Evolutionary conservation across 2,797 vertebrate species (phyloP), one percentile per base, ranked within the genome.

Genomic region (Hippoglossus hippoglossus): DNA sequence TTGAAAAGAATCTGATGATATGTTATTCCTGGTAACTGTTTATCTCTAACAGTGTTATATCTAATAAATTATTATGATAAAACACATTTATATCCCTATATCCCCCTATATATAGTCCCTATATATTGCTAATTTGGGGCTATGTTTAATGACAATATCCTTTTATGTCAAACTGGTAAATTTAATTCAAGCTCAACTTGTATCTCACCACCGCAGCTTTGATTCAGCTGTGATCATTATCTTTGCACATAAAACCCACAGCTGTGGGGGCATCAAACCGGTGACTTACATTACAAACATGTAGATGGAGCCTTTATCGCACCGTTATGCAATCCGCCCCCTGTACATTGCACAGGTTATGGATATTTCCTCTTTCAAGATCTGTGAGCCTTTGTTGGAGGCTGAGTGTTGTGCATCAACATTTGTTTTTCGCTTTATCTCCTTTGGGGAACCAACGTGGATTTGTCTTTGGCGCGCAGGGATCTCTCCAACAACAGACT

Each of bases 401-500:
- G 26, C 25, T 9, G 18, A 36, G 26, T 61, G 18, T 21, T 68
- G 24, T 36, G 50, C 56, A 16, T 63, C 46, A 61, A n/a, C 49
- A 31, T 77, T 12, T 78, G 12, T 11, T 78, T 12, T 19, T 46
- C 64, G 9, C 75, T 69, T 46, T 63, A 26, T 68, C 15, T 73
- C 74, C 80, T 75, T 57, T 12, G 52, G 44, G 55, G 46, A 59
- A 60, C 31, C 7, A 21, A 67, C 63, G 58, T 79, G 47, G 73
- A 57, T 88, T 73, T 84, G 49, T 82, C 89, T 90, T 90, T 77
- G 49, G 2, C 5, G 2, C 57, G 10, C 94, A 99, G 97, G 83
- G 98, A 99, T 88, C 91, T 99, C 77, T 97, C 96, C 89, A 95
- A 73, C 87, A 99, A 99, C 94, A 94, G 91, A 88, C 96, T 99